Percentiles rank a stretch among this genome's conserved stretches.
Evolutionary conservation across 2,888 invertebrate species (phyloP).

Genomic region (Geotrupes spiniger): DNA sequence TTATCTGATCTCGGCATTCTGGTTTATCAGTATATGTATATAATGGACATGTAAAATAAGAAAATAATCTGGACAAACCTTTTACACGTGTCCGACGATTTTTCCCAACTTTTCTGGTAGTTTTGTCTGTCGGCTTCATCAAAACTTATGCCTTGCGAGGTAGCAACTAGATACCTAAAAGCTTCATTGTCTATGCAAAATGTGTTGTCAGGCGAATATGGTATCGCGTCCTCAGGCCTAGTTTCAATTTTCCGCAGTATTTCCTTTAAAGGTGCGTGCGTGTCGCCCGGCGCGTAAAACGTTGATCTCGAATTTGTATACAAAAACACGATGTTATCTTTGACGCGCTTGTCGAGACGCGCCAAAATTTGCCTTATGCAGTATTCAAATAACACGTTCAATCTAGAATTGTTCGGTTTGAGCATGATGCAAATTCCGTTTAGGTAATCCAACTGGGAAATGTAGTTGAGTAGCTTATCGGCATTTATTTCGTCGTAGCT

Average conservation of each 20-base stretch:
- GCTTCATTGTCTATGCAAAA: constrained; percentile 46
- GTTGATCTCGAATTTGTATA: constrained; percentile 40
- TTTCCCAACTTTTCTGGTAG: constrained; percentile 32
- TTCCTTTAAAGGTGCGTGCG: constrained; percentile 32
- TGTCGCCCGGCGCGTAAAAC: constrained; percentile 40
- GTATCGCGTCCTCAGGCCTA: constrained; percentile 31
- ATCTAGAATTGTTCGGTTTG: constrained; percentile 38
- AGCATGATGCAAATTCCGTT: constrained; percentile 42
- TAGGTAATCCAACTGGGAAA: constrained; percentile 37
- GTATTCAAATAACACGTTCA: constrained; percentile 39
- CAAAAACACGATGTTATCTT: constrained; percentile 41
- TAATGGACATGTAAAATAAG: too few relatives aligned
- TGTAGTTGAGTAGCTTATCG: constrained; percentile 34
- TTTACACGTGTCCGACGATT: constrained; percentile 23
- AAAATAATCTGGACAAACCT: constrained; percentile 11
- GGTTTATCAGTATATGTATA: too few relatives aligned
- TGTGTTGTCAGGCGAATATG: constrained; percentile 34
- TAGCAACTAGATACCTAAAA: constrained; percentile 39
- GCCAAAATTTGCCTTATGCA: constrained; percentile 42
- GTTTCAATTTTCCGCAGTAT: constrained; percentile 31
- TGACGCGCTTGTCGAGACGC: constrained; percentile 40
- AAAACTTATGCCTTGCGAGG: constrained; percentile 31
- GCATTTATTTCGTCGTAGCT: constrained; percentile 30
- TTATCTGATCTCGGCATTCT: too few relatives aligned
- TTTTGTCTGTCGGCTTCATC: constrained; percentile 19